These are phyloP conservation scores for Columba guinea DNA, from an alignment of 2,797 vertebrate species.

Conservation along the genomic window DNA sequence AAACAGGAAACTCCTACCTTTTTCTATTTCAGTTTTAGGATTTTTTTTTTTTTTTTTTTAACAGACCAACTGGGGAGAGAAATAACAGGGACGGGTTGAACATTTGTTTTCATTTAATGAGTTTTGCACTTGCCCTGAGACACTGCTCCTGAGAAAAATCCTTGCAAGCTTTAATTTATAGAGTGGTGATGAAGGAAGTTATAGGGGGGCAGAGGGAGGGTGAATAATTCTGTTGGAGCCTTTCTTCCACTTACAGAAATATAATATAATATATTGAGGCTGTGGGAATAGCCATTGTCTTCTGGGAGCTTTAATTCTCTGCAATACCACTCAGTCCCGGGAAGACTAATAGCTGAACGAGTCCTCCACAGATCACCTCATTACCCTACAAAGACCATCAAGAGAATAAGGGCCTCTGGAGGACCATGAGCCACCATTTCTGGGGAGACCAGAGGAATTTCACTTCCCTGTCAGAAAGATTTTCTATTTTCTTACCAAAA, in stretches of 20 bases:
- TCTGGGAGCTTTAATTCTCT: conserved; percentile 56
- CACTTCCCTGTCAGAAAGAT: neutral
- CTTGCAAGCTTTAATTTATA: conserved; percentile 41
- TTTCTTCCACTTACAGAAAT: conserved; percentile 38
- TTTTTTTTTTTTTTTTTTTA: neutral
- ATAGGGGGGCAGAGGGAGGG: neutral
- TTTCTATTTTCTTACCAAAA: neutral
- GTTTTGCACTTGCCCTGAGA: conserved; percentile 32
- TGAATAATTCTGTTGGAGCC: conserved; percentile 3
- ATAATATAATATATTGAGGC: conserved; percentile 23
- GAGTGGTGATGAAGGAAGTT: conserved; percentile 16
- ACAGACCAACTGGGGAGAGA: neutral
- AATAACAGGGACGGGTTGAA: conserved; percentile 13
- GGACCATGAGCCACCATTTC: neutral
- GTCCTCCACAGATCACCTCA: conserved; percentile 28
- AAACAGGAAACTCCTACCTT: conserved; percentile 31
- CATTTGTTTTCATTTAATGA: conserved; percentile 56
- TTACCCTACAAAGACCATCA: neutral
- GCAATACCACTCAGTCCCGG: neutral
- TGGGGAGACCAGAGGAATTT: neutral
- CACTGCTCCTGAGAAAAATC: neutral
- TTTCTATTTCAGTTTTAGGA: conserved; percentile 7
- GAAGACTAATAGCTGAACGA: conserved; percentile 41
- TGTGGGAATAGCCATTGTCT: neutral
- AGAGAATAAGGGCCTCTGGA: conserved; percentile 18